Base-by-base conservation (phyloP, 1,140 invertebrate species). In the Episyrphus balteatus region DNA sequence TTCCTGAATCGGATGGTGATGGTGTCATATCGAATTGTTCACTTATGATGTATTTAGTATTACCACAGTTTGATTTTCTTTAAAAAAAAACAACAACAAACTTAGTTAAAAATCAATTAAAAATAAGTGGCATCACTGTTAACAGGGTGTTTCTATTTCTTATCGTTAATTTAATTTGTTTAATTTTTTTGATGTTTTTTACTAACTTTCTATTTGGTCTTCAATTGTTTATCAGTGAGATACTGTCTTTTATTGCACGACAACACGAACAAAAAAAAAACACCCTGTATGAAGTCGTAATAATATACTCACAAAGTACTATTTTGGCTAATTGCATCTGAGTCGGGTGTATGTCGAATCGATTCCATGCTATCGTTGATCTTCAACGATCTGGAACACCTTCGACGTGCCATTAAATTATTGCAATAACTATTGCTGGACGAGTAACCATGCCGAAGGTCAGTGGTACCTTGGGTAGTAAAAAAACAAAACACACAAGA, bases 1-100 rank as follows among this genome's bases (percentile, higher is more conserved):
- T 82, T 15, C 85, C 83, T 15, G 84, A 86, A 66, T 89, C 86
- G 19, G 82, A 84, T 1, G 86, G 85, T 5, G 85, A 87, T 2
- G 86, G 85, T 19, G 84, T 86, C 45, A 84, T 50, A 44, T 66
- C 63, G 41, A 59, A 55, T 47, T 55, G 53, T 12, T 50, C 52
- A 30, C 43, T 48, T 15, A 52, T 9, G 18, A 41, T 32, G 31
- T 49, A 49, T 38, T 52, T 17, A 17, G 2, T 40, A 14, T 11
- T 18, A 14, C 11, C 12, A 40, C 17, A 17, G 11, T 18, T 18
- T 40, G 11, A 40, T 40, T 17, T 40, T 18, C 14, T 12, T 19
- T 5, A 40, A 40, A 40, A 40, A 18, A 40, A 36, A 36, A 36
- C 3, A 5, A 26, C 8, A 26, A n/a, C 36, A 37, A 37, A n/a